Base-by-base conservation (phyloP, 2,797 vertebrate species). In the Heteromormyrus szaboi region DNA sequence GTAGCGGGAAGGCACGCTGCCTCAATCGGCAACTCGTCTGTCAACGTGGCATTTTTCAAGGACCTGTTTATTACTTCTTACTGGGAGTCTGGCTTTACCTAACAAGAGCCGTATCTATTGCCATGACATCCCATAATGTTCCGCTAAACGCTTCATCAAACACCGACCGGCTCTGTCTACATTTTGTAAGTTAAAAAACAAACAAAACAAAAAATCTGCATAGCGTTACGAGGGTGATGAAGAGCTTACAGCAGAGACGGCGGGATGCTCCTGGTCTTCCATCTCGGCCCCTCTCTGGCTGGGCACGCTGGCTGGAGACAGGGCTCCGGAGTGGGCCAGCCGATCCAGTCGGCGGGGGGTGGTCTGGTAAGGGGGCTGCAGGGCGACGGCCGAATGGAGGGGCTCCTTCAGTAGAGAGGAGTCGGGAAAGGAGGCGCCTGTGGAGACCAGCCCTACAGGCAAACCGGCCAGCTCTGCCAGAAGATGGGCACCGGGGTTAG, bases 321-420 rank as follows among this genome's bases (percentile, higher is more conserved):
- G 68, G 44, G n/a, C 12, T 19, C 12, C 59, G 48, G 89, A 87
- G 33, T 87, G 90, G 17, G 50, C 87, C 8, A 90, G 88, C 87
- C 92, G 37, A 6, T 87, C 90, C 11, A 76, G 33, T 12, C 44
- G 87, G 19, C 62, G 90, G 65, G 90, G 92, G 25, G 88, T 93
- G 92, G 96, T 95, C 91, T 98, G 97, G 89, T 94, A 96, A 0
- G 97, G 97, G 2, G 96, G 97, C 59, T 97, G 96, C 83, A 98
- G 93, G 65, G 96, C 95, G 88, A 98, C 89, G 86, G 98, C 97
- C 8, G 95, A 92, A 53, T 91, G 95, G 22, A 95, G 93, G 0
- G 93, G 95, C 81, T 97, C 95, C 44, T 94, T 92, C 59, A 94
- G 94, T n/a, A 94, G 93, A 68, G 91, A 90, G 19, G 94, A 95